Conservation (phyloP, 1,140 invertebrate species). For the Cydia splendana region DNA sequence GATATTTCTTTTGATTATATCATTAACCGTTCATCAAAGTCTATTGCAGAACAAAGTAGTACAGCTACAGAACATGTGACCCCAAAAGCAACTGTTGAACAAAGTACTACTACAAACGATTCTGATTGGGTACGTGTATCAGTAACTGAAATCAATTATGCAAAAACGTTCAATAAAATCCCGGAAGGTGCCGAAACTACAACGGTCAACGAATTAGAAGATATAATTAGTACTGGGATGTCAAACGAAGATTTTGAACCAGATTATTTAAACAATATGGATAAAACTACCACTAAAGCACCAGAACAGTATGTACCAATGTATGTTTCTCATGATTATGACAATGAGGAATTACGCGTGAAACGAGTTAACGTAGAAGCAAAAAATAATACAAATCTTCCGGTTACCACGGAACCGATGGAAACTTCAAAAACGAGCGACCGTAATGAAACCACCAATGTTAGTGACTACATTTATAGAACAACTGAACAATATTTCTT, state of each 20-base stretch:
- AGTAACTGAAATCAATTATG: conserved; percentile 61
- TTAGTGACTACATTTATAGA: conserved; percentile 64
- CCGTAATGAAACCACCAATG: conserved; percentile 55
- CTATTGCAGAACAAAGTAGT: conserved; percentile 49
- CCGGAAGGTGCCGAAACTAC: conserved; percentile 53
- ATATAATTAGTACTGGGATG: conserved; percentile 54
- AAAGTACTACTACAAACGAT: conserved; percentile 46
- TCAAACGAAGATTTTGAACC: conserved; percentile 69
- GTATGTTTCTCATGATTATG: conserved; percentile 66
- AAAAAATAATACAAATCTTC: conserved; percentile 40
- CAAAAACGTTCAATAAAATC: conserved; percentile 56
- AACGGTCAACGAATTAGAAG: conserved; percentile 53
- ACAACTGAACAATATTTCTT: conserved; percentile 21
- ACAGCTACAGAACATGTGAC: conserved; percentile 36
- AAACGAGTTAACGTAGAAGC: conserved; percentile 70
- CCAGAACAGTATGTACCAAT: conserved; percentile 56
- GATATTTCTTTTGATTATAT: conserved; percentile 61
- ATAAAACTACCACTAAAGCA: conserved; percentile 52
- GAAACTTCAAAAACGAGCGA: conserved; percentile 36
- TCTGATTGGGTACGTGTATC: conserved; percentile 67
- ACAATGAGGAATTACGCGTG: conserved; percentile 60
- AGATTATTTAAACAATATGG: conserved; percentile 68
- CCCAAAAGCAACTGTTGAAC: conserved; percentile 45
- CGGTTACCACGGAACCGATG: background rate
- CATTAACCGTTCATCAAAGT: conserved; percentile 64